Evolutionary conservation across 2,888 invertebrate genomes (phyloP).

Genomic region (Leptogaster cylindrica): DNA sequence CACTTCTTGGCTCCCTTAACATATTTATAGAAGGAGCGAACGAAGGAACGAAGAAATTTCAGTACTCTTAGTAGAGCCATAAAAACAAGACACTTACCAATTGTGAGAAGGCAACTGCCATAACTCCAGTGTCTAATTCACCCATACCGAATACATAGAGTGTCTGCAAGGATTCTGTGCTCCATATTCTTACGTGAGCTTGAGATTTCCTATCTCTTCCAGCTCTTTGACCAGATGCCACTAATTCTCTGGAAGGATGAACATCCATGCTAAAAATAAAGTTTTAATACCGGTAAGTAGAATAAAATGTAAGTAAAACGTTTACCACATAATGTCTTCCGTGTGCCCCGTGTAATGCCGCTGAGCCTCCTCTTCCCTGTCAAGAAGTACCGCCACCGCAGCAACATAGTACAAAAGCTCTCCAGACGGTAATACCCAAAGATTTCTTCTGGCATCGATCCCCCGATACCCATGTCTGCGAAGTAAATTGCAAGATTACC

Average conservation of each 20-base stretch:
- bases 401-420: slow-evolving; percentile 93
- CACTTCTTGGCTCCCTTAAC: too few species aligned
- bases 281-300: neutral
- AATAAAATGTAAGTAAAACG: slow-evolving; percentile 20
- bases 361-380: slow-evolving; percentile 85
- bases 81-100: slow-evolving; percentile 66
- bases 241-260: slow-evolving; percentile 85
- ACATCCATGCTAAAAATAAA: slow-evolving; percentile 74
- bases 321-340: slow-evolving; percentile 90
- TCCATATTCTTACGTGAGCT: slow-evolving; percentile 92
- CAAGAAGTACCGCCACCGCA: slow-evolving; percentile 86
- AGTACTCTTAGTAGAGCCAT: too few species aligned
- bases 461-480: slow-evolving; percentile 91
- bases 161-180: slow-evolving; percentile 86
- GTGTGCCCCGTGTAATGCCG: slow-evolving; percentile 91
- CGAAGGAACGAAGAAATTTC: neutral
- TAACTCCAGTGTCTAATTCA: slow-evolving; percentile 84
- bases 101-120: slow-evolving; percentile 88
- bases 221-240: slow-evolving; percentile 88
- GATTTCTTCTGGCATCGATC: slow-evolving; percentile 84
- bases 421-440: slow-evolving; percentile 92
- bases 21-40: neutral
- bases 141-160: slow-evolving; percentile 91
- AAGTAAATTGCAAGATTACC: slow-evolving; percentile 6
- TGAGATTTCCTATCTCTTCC: slow-evolving; percentile 84